Conservation (phyloP, 2,888 invertebrate species). For the Pomacea canaliculata region DNA sequence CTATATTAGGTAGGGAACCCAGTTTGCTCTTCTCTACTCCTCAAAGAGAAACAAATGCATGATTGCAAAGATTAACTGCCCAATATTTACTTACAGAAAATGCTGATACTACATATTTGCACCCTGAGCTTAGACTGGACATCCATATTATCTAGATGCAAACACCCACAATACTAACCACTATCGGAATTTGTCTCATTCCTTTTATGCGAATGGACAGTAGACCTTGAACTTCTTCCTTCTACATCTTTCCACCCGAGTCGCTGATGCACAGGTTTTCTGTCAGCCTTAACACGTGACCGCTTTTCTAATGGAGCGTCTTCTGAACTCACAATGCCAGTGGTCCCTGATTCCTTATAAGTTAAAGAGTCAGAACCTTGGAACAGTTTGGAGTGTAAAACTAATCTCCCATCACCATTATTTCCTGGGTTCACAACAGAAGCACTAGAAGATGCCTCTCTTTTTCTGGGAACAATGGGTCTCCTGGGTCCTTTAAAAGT, state of each 20-base stretch:
- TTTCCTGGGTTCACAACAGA: background rate
- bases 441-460: background rate
- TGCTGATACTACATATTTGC: no score
- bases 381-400: constrained; percentile 12
- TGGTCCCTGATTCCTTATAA: background rate
- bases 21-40: no score
- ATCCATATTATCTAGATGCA: no score
- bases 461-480: no score
- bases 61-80: no score
- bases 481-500: no score
- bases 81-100: no score
- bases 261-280: constrained; percentile 14
- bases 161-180: constrained; percentile 1
- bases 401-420: background rate
- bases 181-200: background rate
- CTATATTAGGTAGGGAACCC: no score
- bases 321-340: constrained; percentile 12
- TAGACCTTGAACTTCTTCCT: background rate
- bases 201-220: background rate
- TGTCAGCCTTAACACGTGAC: background rate
- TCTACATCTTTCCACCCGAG: constrained; percentile 9
- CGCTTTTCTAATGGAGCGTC: constrained; percentile 1
- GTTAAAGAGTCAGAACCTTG: background rate
- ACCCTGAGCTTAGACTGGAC: no score
- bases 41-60: no score